Evolutionary conservation across 2,888 invertebrate species (phyloP), one percentile per base, ranked within the genome.

Genomic region (Agonopterix subpropinquella): DNA sequence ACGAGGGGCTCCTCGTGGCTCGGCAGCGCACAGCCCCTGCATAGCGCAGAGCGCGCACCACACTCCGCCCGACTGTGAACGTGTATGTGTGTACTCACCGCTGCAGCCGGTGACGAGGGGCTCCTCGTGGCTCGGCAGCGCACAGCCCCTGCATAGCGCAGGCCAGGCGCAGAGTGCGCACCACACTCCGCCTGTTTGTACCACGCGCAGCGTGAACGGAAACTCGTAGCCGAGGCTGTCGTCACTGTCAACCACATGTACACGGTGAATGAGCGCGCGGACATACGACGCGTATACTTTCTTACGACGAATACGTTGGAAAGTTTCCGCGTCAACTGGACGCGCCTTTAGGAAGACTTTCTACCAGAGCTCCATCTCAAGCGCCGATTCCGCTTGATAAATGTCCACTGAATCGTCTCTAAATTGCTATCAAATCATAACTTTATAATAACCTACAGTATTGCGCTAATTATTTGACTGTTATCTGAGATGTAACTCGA

Each of bases 211-310:
- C 53, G 93, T 93, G 86, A 98, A 98, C 47, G 98, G 97, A 79
- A 96, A 97, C 81, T 96, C 96, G 86, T 97, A 96, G 36, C 96
- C 95, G 49, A 96, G 89, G 65, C 96, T 96, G 89, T 97, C 97
- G 89, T 97, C 97, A 81, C 97, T 96, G 86, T 7, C 4, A 7
- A 5, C 18, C 0, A 85, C 8, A 43, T 36, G 36, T 36, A 50
- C 11, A 44, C 15, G 2, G 18, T 18, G 2, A 2, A 18, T 2
- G 2, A 2, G 18, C 18, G 3, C 2, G 3, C 18, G 4, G 18
- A 3, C 3, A 18, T 18, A 18, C 18, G 18, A 41, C 41, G 1
- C 41, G 2, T 3, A 18, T 1, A 18, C 18, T 18, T 18, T 18
- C 18, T 18, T 18, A 3, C 18, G 18, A 4, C 18, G 3, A 18